These are phyloP conservation scores for Hemichromis elongatus DNA, from an alignment of 2,113 vertebrate species.

Conservation along the genomic window DNA sequence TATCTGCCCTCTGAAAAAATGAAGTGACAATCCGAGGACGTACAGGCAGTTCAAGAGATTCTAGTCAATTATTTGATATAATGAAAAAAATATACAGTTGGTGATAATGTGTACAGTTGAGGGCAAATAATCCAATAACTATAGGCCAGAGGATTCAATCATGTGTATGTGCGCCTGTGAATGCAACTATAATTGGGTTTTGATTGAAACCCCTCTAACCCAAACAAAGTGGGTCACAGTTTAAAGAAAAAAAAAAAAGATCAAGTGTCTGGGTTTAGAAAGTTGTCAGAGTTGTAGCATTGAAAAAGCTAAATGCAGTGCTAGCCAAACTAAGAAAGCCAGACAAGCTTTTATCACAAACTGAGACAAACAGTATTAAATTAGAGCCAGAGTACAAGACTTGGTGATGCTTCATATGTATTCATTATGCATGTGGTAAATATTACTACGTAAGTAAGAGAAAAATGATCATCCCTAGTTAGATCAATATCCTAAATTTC, in stretches of 20 bases:
- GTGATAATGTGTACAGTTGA: constrained; percentile 14
- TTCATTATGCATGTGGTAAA: background rate
- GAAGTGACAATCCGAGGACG: background rate
- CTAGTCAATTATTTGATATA: constrained; percentile 58
- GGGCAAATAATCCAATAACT: constrained; percentile 39
- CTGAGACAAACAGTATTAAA: background rate
- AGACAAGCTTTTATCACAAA: background rate
- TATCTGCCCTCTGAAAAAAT: background rate
- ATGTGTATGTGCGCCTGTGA: background rate
- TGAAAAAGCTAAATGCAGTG: background rate
- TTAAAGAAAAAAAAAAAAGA: background rate
- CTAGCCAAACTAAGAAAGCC: background rate
- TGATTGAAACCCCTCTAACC: constrained; percentile 44
- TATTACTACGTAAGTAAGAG: background rate
- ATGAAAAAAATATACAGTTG: constrained; percentile 49
- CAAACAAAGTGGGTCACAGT: constrained; percentile 25
- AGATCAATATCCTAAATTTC: background rate
- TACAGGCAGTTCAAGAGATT: constrained; percentile 22
- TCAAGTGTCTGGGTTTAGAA: background rate
- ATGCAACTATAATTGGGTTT: constrained; percentile 39
- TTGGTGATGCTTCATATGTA: background rate
- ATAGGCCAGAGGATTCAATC: constrained; percentile 10
- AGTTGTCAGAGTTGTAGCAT: background rate
- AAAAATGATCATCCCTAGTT: background rate
- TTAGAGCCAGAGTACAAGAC: background rate